Base-by-base conservation (phyloP, 2,797 vertebrate genomes). In the Cyprinodon diabolis region DNA sequence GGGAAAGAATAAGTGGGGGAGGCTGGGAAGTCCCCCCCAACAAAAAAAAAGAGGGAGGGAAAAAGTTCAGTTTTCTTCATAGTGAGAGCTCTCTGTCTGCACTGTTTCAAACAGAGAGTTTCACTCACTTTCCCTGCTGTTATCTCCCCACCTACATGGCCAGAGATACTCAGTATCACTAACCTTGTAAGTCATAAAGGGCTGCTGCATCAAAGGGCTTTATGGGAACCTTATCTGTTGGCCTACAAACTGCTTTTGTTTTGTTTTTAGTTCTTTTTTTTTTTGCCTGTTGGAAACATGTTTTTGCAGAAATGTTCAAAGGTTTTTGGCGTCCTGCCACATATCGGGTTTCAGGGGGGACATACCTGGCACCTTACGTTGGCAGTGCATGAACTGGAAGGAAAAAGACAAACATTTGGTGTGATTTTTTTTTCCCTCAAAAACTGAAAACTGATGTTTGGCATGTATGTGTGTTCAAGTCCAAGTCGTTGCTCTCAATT, bases 1-100 rank as follows among this genome's bases (percentile, higher is more conserved):
- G 17, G 49, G 58, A 56, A 71, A 55, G 55, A 70, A 60, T 69
- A 54, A 74, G 69, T 68, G 55, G 75, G 68, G 78, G 87, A 87
- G 80, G 68, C 72, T 79, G 84, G 90, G 90, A 86, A 88, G 89
- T 87, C 82, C 89, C 90, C 84, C 77, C 8, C 15, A 43, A 47
- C 25, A 2, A 58, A 35, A 60, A 30, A 48, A 68, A 80, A 66
- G 76, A 67, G n/a, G 58, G 63, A 66, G 77, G 55, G 55, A 71
- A 71, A 76, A 76, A 69, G 70, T 73, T 81, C 12, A 49, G 62
- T 74, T 72, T 75, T 57, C 62, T 83, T 76, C 80, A 80, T 69
- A 43, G 60, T 74, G 76, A 84, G 78, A 75, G 73, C 71, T 75
- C 71, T 68, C 54, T 40, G 60, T 79, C 70, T 83, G 68, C 72